phyloP scores from a whole-genome alignment of 2,113 vertebrate genomes.

The Galeopterus variegatus region DNA sequence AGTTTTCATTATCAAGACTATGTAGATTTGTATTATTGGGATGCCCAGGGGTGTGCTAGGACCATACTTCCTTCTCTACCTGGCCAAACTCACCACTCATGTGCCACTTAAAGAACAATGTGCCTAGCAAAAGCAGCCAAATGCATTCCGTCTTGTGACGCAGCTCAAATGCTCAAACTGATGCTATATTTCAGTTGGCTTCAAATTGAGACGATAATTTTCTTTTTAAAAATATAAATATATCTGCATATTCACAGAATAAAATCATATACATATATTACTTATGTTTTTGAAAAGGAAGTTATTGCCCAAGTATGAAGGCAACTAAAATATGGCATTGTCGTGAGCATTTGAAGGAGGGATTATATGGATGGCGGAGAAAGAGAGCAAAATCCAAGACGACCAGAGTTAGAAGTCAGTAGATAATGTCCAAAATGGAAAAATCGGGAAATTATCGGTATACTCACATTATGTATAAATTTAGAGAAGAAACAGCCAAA shows the following conservation, averaged over 20 bases:
- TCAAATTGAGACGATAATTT: background rate
- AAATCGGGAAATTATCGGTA: background rate
- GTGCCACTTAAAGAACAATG: background rate
- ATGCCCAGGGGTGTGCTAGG: background rate
- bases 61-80: background rate
- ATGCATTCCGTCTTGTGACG: background rate
- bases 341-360: background rate
- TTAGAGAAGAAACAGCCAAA: background rate
- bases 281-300: constrained; percentile 19
- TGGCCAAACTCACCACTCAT: background rate
- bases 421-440: background rate
- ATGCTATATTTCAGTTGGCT: background rate
- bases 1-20: background rate
- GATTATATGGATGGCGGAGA: background rate
- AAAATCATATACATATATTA: background rate
- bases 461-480: background rate
- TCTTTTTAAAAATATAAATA: background rate
- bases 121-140: background rate
- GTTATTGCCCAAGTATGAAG: background rate
- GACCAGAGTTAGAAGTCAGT: background rate
- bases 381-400: background rate
- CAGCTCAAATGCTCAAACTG: background rate
- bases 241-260: background rate
- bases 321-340: background rate
- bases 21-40: background rate